Conservation (phyloP, 2,888 invertebrate genomes). For the Epistrophella euchroma region DNA sequence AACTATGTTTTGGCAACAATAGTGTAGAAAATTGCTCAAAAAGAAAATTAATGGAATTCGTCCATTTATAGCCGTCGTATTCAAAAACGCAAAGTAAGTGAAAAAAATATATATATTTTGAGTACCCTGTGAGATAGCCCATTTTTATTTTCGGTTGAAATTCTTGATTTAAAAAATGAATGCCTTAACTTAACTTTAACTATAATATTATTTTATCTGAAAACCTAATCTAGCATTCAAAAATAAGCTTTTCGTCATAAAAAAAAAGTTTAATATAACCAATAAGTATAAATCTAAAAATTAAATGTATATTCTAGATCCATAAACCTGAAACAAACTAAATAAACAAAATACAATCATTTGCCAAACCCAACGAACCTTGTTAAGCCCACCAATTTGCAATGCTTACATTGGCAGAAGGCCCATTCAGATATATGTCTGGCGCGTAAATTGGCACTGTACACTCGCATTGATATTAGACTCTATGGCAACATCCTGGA, state of each 20-base stretch:
- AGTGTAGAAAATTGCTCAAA: too few relatives aligned
- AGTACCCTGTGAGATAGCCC: too few relatives aligned
- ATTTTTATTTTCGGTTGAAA: too few relatives aligned
- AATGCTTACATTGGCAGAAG: conserved; percentile 63
- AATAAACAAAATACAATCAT: conserved; percentile 37
- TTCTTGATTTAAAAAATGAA: too few relatives aligned
- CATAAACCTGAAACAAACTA: conserved; percentile 11
- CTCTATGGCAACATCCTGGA: conserved; percentile 34
- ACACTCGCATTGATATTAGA: conserved; percentile 56
- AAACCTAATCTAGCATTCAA: too few relatives aligned
- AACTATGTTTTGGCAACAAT: too few relatives aligned
- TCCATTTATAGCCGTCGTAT: too few relatives aligned
- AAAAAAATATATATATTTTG: too few relatives aligned
- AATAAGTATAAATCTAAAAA: neutral
- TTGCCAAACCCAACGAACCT: conserved; percentile 58
- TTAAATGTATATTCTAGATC: conserved; percentile 3
- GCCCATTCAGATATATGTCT: conserved; percentile 54
- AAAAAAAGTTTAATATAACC: neutral
- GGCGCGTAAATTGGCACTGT: conserved; percentile 56
- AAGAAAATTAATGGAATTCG: too few relatives aligned
- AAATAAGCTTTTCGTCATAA: neutral
- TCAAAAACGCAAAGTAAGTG: too few relatives aligned
- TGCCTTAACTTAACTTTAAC: too few relatives aligned
- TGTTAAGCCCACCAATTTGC: conserved; percentile 67
- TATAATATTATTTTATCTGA: too few relatives aligned